Conservation (phyloP, 2,797 vertebrate species). For the Galagoides demidoff region DNA sequence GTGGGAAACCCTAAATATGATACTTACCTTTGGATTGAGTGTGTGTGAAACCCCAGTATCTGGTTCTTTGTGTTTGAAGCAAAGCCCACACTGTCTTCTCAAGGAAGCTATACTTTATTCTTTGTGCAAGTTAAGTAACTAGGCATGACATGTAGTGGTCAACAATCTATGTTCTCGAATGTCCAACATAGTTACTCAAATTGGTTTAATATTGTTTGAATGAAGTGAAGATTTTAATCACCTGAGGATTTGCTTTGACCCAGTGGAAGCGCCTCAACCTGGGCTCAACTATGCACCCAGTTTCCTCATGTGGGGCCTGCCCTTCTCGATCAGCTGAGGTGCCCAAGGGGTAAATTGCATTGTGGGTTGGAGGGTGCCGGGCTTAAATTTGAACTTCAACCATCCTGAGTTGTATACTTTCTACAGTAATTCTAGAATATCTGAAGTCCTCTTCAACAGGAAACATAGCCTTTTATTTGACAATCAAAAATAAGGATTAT, state of each 20-base stretch:
- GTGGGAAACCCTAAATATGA: neutral
- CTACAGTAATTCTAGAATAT: neutral
- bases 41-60: neutral
- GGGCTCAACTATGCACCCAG: neutral
- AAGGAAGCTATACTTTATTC: neutral
- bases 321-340: neutral
- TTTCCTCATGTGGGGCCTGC: neutral
- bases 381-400: neutral
- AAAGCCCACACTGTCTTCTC: neutral
- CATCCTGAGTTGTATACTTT: neutral
- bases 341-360: neutral
- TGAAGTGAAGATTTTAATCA: neutral
- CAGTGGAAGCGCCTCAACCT: neutral
- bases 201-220: constrained; percentile 7
- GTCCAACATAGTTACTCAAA: neutral
- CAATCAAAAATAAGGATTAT: constrained; percentile 24
- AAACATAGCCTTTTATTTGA: neutral
- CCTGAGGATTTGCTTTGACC: neutral
- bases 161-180: neutral
- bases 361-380: neutral
- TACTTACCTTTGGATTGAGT: neutral
- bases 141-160: neutral
- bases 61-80: neutral
- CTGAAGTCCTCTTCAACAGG: neutral
- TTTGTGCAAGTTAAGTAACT: constrained; percentile 8